phyloP scores from a whole-genome alignment of 2,888 invertebrate genomes.

The Chymomyza fuscimana region DNA sequence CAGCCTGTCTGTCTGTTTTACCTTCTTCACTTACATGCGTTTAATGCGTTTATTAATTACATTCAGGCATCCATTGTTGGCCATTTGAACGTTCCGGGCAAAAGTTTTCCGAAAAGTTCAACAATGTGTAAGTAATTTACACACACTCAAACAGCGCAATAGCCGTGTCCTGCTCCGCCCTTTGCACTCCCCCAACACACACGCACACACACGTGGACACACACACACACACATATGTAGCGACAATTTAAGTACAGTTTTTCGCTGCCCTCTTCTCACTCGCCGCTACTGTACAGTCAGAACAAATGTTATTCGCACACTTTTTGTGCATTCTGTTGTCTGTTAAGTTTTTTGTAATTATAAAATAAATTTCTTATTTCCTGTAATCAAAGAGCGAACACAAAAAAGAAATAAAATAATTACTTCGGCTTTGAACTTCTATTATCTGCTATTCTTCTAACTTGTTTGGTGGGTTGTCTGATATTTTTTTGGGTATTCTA shows the following conservation, averaged over 20 bases:
- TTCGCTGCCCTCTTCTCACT: neutral
- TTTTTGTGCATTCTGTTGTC: too few species aligned
- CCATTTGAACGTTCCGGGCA: constrained; percentile 36
- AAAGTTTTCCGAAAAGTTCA: constrained; percentile 61
- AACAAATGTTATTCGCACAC: too few species aligned
- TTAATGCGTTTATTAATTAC: constrained; percentile 74
- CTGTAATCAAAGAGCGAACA: too few species aligned
- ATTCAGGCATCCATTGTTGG: constrained; percentile 44
- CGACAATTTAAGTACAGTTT: constrained; percentile 44
- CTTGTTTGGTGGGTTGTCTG: too few species aligned
- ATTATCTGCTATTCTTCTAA: too few species aligned
- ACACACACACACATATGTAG: constrained; percentile 24
- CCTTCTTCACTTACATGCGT: constrained; percentile 65
- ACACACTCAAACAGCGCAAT: constrained; percentile 21
- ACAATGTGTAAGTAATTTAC: constrained; percentile 69
- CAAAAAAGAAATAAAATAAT: too few species aligned
- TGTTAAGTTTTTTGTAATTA: too few species aligned
- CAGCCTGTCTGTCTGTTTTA: constrained; percentile 24
- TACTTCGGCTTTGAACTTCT: too few species aligned
- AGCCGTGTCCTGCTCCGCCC: neutral
- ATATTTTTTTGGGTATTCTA: too few species aligned
- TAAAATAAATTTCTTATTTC: too few species aligned
- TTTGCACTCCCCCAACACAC: neutral
- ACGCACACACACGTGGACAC: neutral
- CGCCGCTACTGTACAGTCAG: neutral